These are phyloP conservation scores for Ginglymostoma cirratum DNA, from an alignment of 2,113 vertebrate genomes.

Conservation along the genomic window DNA sequence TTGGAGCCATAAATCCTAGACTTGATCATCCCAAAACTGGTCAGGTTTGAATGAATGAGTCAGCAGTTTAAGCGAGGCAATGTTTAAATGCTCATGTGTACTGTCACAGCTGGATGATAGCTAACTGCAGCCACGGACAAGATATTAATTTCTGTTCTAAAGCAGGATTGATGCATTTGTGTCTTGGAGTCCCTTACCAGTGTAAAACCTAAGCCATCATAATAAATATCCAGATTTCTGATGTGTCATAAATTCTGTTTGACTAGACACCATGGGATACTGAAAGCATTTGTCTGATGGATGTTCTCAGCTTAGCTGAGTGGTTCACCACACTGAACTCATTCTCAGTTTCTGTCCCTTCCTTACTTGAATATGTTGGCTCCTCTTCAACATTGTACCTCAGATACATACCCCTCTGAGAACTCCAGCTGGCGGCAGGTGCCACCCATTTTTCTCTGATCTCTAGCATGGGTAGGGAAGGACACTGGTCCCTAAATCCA, in stretches of 20 bases:
- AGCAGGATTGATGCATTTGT: background rate
- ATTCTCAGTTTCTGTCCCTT: background rate
- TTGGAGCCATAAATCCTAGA: background rate
- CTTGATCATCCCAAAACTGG: background rate
- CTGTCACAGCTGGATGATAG: background rate
- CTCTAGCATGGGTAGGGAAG: too few species aligned
- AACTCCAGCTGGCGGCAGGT: too few species aligned
- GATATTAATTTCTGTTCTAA: background rate
- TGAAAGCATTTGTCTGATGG: background rate
- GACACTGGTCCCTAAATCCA: too few species aligned
- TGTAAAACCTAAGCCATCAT: background rate
- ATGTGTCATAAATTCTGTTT: background rate
- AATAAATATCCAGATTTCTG: background rate
- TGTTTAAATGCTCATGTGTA: background rate
- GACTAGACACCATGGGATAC: background rate
- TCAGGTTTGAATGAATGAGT: background rate
- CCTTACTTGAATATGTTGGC: background rate
- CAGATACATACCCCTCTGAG: background rate
- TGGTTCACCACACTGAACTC: background rate
- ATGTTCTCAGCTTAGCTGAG: background rate
- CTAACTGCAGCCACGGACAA: background rate
- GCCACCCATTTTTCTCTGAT: too few species aligned
- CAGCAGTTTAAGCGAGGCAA: background rate
- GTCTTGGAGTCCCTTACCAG: background rate
- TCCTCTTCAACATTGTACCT: background rate